Evolutionary conservation across 2,888 invertebrate genomes (phyloP).

Genomic region (Eupithecia abbreviata): DNA sequence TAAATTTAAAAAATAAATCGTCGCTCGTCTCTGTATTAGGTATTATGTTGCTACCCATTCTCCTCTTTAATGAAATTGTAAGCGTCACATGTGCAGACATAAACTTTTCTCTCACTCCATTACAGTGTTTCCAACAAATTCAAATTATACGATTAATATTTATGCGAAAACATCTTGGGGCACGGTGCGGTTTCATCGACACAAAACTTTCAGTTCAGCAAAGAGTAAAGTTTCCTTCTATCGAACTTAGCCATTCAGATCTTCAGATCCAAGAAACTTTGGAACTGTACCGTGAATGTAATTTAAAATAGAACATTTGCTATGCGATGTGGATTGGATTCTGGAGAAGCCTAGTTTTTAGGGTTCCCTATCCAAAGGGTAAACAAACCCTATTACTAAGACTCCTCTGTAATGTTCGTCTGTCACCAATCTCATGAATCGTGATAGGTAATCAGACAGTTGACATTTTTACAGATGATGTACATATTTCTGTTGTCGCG

Average conservation of each 20-base stretch:
- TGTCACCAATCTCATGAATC: no score
- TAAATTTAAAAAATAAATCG: no score
- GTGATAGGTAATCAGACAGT: no score
- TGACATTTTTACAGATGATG: no score
- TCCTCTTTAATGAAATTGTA: not conserved
- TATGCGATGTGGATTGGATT: constrained; percentile 24
- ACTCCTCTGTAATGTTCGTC: no score
- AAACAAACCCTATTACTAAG: no score
- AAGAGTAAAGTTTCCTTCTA: constrained; percentile 58
- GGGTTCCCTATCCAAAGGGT: no score
- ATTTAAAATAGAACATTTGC: constrained; percentile 48
- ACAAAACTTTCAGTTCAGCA: constrained; percentile 50
- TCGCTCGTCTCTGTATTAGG: no score
- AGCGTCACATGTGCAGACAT: not conserved
- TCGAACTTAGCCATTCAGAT: constrained; percentile 55
- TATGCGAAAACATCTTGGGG: constrained; percentile 37
- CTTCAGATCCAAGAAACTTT: constrained; percentile 50
- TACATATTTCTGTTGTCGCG: no score
- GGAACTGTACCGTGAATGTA: constrained; percentile 56
- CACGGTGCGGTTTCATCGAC: constrained; percentile 53
- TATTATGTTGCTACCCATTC: not conserved
- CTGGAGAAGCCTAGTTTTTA: constrained; percentile 11
- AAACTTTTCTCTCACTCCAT: not conserved
- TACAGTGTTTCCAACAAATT: constrained; percentile 18
- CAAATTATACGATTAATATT: constrained; percentile 37